These are phyloP conservation scores for Xyrauchen texanus DNA, from an alignment of 2,113 vertebrate genomes.

Conservation along the genomic window DNA sequence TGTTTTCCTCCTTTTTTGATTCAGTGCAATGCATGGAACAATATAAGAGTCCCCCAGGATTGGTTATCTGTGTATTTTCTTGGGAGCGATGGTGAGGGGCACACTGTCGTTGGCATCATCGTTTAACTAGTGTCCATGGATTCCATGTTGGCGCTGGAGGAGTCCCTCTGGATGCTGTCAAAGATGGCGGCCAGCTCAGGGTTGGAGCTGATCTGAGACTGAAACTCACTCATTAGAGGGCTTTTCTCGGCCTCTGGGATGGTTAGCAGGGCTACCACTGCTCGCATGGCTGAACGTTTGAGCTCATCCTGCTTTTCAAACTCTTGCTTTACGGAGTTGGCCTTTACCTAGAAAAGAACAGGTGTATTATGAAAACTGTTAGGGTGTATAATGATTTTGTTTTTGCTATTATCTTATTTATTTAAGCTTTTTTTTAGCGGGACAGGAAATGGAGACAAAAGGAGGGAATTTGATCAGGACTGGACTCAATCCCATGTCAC, in stretches of 20 bases:
- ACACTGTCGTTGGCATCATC: background rate
- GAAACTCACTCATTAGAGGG: conserved; percentile 97
- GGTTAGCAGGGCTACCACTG: conserved; percentile 93
- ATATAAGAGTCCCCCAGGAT: conserved; percentile 75
- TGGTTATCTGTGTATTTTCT: conserved; percentile 53
- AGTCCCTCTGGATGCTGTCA: conserved; percentile 98
- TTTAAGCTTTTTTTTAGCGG: too few relatives aligned
- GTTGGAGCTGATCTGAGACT: conserved; percentile 98
- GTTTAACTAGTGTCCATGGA: conserved; percentile 98
- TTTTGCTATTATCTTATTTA: too few relatives aligned
- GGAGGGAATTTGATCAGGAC: too few relatives aligned
- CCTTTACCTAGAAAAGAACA: conserved; percentile 87
- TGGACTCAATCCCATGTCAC: too few relatives aligned
- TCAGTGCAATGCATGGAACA: conserved; percentile 93
- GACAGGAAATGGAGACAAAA: too few relatives aligned
- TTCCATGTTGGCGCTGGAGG: conserved; percentile 95
- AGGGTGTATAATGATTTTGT: too few relatives aligned
- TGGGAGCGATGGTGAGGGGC: conserved; percentile 56
- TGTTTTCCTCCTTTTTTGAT: conserved; percentile 80
- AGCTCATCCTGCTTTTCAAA: conserved; percentile 99
- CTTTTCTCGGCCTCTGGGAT: conserved; percentile 99
- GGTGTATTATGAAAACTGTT: background rate
- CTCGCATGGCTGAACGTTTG: conserved; percentile 96
- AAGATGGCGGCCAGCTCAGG: conserved; percentile 98
- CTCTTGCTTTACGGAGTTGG: conserved; percentile 97